These are phyloP conservation scores for Pteropus alecto DNA, from an alignment of 2,113 vertebrate genomes.

Conservation along the genomic window DNA sequence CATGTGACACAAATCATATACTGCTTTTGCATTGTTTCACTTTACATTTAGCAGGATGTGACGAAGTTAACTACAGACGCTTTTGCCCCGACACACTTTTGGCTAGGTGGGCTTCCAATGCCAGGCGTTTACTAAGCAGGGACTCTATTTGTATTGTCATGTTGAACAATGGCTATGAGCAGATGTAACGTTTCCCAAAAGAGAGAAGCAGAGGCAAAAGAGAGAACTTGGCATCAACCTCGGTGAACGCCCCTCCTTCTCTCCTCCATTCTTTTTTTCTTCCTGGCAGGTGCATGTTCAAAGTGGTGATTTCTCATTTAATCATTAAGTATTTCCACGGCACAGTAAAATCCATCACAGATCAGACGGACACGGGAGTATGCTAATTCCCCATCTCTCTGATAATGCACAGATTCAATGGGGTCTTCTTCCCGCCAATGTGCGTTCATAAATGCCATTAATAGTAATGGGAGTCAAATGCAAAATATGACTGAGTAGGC, in stretches of 20 bases:
- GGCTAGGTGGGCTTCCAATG: neutral
- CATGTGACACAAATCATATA: neutral
- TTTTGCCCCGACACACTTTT: conserved; percentile 8
- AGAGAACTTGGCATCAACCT: neutral
- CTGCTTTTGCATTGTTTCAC: neutral
- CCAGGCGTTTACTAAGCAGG: neutral
- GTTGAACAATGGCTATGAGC: neutral
- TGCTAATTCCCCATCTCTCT: conserved; percentile 77
- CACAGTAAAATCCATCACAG: conserved; percentile 78
- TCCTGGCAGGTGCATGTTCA: conserved; percentile 22
- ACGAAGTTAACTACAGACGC: neutral
- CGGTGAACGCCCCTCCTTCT: neutral
- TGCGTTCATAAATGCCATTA: conserved; percentile 80
- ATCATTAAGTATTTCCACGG: conserved; percentile 53
- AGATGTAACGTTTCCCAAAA: neutral
- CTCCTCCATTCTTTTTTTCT: neutral
- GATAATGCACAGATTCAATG: conserved; percentile 79
- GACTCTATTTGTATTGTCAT: neutral
- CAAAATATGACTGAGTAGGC: conserved; percentile 78
- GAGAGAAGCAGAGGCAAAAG: neutral
- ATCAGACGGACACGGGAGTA: conserved; percentile 65
- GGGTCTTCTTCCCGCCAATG: conserved; percentile 79
- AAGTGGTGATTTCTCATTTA: conserved; percentile 47
- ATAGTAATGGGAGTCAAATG: conserved; percentile 80
- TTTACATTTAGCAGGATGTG: neutral